Conservation (phyloP, 2,797 vertebrate species). For the Sparus aurata region DNA sequence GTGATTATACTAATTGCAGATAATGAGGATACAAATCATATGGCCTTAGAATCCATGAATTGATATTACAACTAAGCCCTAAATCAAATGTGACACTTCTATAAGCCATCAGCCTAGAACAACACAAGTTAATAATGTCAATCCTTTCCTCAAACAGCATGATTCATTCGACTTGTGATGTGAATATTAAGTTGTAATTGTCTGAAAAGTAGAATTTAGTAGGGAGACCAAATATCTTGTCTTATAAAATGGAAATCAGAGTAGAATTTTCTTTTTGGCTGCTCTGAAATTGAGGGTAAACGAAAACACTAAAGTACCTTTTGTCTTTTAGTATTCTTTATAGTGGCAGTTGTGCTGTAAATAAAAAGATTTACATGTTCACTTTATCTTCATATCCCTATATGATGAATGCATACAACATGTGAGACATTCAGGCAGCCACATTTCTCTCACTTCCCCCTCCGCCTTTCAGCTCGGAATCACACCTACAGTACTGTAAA, state of each 20-base stretch:
- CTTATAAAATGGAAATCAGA: conserved; percentile 6
- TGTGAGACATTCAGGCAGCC: not conserved
- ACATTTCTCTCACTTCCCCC: not conserved
- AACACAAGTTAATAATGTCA: conserved; percentile 12
- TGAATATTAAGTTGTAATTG: conserved; percentile 44
- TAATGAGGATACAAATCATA: conserved; percentile 43
- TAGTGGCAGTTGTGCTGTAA: not conserved
- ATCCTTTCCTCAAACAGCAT: conserved; percentile 38
- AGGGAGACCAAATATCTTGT: not conserved
- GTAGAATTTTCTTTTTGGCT: not conserved
- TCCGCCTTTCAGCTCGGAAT: not conserved
- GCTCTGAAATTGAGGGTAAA: not conserved
- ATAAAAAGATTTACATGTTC: not conserved
- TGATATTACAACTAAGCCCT: conserved; percentile 44
- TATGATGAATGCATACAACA: not conserved
- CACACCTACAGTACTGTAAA: not conserved
- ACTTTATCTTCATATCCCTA: not conserved
- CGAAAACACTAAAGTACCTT: not conserved
- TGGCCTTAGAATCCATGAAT: conserved; percentile 35
- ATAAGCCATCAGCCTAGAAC: conserved; percentile 4
- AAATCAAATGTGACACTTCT: conserved; percentile 32
- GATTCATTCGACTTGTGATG: conserved; percentile 29
- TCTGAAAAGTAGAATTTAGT: conserved; percentile 29
- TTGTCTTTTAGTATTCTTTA: not conserved
- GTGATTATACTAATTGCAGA: conserved; percentile 51